These are phyloP conservation scores for Acronicta alni DNA, from an alignment of 2,888 invertebrate genomes.

Conservation along the genomic window DNA sequence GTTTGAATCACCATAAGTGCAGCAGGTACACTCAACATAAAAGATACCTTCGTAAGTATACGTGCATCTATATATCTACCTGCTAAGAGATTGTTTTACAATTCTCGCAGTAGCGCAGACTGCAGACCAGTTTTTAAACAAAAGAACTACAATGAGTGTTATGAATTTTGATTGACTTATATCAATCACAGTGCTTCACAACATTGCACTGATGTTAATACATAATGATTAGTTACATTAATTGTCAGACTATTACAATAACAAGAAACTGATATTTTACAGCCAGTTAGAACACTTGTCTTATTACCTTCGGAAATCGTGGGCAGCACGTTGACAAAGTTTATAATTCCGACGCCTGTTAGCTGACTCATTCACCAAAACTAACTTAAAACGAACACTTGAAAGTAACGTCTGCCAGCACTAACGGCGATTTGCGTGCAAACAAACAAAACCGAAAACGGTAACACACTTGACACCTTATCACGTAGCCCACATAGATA, in stretches of 20 bases:
- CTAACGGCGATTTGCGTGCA: conserved; percentile 63
- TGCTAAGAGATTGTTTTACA: conserved; percentile 47
- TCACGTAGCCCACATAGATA: conserved; percentile 85
- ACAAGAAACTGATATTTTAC: conserved; percentile 17
- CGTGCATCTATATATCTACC: conserved; percentile 14
- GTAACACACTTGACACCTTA: conserved; percentile 78
- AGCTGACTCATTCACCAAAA: conserved; percentile 88
- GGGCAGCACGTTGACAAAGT: conserved; percentile 87
- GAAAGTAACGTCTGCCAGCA: conserved; percentile 71
- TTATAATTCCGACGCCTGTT: conserved; percentile 87
- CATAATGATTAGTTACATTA: conserved; percentile 30
- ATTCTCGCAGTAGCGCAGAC: conserved; percentile 23
- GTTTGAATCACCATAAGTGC: conserved; percentile 73
- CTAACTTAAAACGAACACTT: conserved; percentile 68
- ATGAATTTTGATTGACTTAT: conserved; percentile 45
- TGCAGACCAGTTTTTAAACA: conserved; percentile 50
- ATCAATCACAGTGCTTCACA: conserved; percentile 39
- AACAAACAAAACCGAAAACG: conserved; percentile 68
- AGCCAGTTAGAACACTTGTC: conserved; percentile 8
- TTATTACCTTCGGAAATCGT: conserved; percentile 86
- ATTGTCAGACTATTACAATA: conserved; percentile 33
- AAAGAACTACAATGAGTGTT: conserved; percentile 56
- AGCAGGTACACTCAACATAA: conserved; percentile 60
- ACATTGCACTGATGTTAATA: conserved; percentile 26
- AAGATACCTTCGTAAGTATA: conserved; percentile 25